Base-by-base conservation (phyloP, 2,113 vertebrate species). In the Chloebia gouldiae region DNA sequence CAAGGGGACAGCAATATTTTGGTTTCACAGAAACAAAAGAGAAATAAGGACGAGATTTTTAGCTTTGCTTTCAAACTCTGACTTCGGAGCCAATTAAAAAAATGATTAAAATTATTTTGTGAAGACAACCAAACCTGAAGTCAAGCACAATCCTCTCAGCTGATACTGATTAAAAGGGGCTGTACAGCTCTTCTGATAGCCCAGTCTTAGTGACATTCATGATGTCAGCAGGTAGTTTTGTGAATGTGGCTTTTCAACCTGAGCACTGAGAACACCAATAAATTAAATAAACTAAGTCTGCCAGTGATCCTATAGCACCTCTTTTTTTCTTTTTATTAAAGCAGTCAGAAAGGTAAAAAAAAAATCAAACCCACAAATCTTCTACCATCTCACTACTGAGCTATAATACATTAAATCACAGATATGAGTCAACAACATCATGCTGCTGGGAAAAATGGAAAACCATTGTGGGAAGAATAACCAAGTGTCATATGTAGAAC, bases 391-490 rank as follows among this genome's bases (percentile, higher is more conserved):
- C 68, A 47, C 59, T 87, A 37, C 42, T 81, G 56, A 83, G 47
- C 31, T 70, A n/a, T 13, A 86, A 45, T 18, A 24, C 14, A 83
- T 92, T 66, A 90, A 92, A 81, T 64, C 59, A 39, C 5, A 88
- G 39, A 60, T 64, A 78, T 4, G 76, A 94, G 56, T 84, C 56
- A 92, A 90, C 30, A 93, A 37, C 30, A 81, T 16, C 96, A 84
- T 44, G 88, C 90, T 97, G 92, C 80, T 97, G 92, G 88, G 96
- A 94, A 97, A 93, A 93, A 81, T 37, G 72, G 72, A 56, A 83
- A 92, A 63, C 47, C 64, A 28, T 40, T 73, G 72, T 93, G 91
- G 60, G 69, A 90, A 90, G 87, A 92, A 86, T 27, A 93, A 92
- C 66, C 35, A 88, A 92, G 47, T 33, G 80, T 31, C 92, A 95